Conservation (phyloP, 2,797 vertebrate species). For the Pseudomugil tenellus region DNA sequence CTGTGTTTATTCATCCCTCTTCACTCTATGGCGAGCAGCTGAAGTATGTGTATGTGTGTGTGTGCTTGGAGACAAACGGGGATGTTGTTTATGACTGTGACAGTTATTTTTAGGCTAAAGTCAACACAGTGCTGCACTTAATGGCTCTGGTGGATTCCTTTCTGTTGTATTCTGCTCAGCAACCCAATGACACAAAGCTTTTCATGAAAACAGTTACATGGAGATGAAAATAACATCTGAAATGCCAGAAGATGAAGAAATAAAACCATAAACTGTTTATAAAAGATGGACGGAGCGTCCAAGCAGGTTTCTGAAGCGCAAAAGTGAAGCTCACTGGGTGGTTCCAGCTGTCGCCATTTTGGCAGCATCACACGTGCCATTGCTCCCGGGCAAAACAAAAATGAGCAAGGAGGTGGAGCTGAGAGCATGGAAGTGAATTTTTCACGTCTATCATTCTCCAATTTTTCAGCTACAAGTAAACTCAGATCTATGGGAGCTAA, state of each 20-base stretch:
- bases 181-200: not conserved
- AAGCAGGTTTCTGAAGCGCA: too few species aligned
- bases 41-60: not conserved
- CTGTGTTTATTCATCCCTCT: not conserved
- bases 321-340: too few species aligned
- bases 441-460: too few species aligned
- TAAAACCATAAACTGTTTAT: too few species aligned
- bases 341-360: too few species aligned
- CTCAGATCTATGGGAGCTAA: too few species aligned
- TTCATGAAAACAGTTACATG: not conserved
- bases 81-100: conserved; percentile 25
- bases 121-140: conserved; percentile 49
- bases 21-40: conserved; percentile 8
- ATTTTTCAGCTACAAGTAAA: too few species aligned
- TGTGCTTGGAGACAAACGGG: conserved; percentile 17
- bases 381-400: too few species aligned
- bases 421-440: too few species aligned
- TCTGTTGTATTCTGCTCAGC: not conserved
- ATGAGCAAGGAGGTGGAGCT: too few species aligned
- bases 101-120: conserved; percentile 69
- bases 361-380: too few species aligned
- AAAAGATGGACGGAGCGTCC: too few species aligned
- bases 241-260: not conserved
- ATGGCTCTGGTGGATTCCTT: conserved; percentile 50
- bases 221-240: not conserved